phyloP scores from a whole-genome alignment of 2,888 invertebrate genomes.

The Acleris laterana region DNA sequence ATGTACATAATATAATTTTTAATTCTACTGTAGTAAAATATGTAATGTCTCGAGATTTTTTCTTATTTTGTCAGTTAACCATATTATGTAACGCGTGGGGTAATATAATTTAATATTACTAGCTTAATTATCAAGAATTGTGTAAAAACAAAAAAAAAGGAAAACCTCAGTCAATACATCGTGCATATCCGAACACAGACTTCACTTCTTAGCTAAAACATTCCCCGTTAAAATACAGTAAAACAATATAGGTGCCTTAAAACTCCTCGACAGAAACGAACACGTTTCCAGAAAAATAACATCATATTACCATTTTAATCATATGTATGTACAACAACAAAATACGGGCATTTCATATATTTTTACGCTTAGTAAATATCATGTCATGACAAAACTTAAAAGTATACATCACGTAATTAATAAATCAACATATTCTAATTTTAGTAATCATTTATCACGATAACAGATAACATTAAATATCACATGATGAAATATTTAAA shows the following conservation, averaged over 20 bases:
- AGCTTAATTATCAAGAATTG: constrained; percentile 14
- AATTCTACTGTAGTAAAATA: constrained; percentile 72
- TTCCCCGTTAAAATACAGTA: constrained; percentile 24
- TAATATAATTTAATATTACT: constrained; percentile 5
- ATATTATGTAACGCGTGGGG: background rate
- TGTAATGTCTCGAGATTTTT: constrained; percentile 41
- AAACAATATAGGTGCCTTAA: constrained; percentile 21
- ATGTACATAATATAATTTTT: constrained; percentile 72
- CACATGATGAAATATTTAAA: constrained; percentile 79
- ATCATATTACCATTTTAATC: constrained; percentile 36
- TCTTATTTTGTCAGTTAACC: constrained; percentile 4
- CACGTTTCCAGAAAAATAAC: constrained; percentile 21
- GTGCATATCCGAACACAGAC: constrained; percentile 12
- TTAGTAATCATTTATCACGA: constrained; percentile 70
- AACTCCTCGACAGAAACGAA: constrained; percentile 15
- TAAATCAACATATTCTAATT: constrained; percentile 42
- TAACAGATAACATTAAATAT: constrained; percentile 83
- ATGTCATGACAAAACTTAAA: constrained; percentile 66
- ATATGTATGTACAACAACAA: constrained; percentile 69
- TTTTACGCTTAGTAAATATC: constrained; percentile 46
- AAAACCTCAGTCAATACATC: constrained; percentile 22
- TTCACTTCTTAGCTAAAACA: background rate
- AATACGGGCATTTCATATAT: constrained; percentile 51
- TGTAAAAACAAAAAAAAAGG: constrained; percentile 21
- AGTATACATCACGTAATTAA: constrained; percentile 38